These are phyloP conservation scores for Eremobia ochroleuca DNA, from an alignment of 2,888 invertebrate species.

Conservation along the genomic window DNA sequence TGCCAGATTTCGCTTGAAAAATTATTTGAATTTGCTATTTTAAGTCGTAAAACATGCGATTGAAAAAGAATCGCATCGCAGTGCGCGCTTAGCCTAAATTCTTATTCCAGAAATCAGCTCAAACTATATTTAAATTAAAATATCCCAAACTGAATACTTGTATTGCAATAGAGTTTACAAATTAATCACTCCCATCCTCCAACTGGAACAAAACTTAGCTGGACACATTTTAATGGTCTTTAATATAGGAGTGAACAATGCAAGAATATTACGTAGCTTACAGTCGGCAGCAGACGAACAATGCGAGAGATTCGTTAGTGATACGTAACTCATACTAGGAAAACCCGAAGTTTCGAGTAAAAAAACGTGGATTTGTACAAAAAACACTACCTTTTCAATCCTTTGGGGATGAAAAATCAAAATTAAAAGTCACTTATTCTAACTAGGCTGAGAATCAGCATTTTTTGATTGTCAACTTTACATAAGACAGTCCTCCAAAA, in stretches of 20 bases:
- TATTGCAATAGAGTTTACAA: neutral
- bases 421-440: neutral
- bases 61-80: too few relatives aligned
- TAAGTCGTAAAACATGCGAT: too few relatives aligned
- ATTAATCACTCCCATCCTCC: slow-evolving; percentile 12
- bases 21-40: too few relatives aligned
- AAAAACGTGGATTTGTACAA: neutral
- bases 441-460: neutral
- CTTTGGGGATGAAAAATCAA: too few relatives aligned
- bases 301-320: slow-evolving; percentile 74
- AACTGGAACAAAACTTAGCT: slow-evolving; percentile 28
- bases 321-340: slow-evolving; percentile 68
- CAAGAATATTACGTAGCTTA: slow-evolving; percentile 51
- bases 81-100: neutral
- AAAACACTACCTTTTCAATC: too few relatives aligned
- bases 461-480: neutral
- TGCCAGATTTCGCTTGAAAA: too few relatives aligned
- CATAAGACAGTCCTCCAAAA: neutral
- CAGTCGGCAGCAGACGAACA: slow-evolving; percentile 70
- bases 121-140: neutral
- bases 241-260: slow-evolving; percentile 61
- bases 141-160: neutral
- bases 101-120: neutral
- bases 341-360: slow-evolving; percentile 40
- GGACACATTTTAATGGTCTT: slow-evolving; percentile 64